These are phyloP conservation scores for Tragelaphus imberbis DNA, from an alignment of 2,113 vertebrate genomes.

Conservation along the genomic window DNA sequence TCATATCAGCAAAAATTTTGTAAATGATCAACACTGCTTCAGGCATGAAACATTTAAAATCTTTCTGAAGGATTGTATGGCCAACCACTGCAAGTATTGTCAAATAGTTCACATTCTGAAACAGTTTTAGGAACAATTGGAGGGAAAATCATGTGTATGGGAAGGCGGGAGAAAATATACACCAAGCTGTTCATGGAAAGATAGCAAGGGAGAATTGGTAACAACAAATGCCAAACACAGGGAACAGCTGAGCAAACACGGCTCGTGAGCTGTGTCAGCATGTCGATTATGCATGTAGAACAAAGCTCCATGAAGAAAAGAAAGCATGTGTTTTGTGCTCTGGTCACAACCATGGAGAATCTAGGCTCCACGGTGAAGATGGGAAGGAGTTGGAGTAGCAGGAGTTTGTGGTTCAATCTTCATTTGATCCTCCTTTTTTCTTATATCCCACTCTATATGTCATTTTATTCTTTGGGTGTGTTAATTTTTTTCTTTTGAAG, in stretches of 20 bases:
- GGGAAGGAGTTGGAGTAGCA: not conserved
- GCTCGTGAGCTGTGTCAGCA: not conserved
- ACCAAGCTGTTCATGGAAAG: not conserved
- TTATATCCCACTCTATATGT: not conserved
- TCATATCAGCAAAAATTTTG: not conserved
- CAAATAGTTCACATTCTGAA: not conserved
- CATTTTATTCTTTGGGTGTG: not conserved
- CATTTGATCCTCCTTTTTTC: not conserved
- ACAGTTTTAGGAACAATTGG: not conserved
- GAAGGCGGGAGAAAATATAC: not conserved
- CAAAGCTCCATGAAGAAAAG: not conserved
- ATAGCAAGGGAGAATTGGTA: not conserved
- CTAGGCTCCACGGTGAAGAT: not conserved
- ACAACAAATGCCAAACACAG: not conserved
- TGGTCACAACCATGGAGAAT: not conserved
- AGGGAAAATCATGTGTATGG: not conserved
- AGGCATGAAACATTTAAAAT: not conserved
- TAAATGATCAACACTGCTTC: not conserved
- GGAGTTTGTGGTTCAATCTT: not conserved
- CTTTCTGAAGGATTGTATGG: not conserved
- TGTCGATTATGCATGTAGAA: not conserved
- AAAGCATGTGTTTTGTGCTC: not conserved
- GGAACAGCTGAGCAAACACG: not conserved
- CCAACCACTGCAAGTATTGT: not conserved
- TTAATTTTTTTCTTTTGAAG: not conserved